Evolutionary conservation across 2,113 vertebrate species (phyloP).

Genomic region (Toxotes jaculatrix): DNA sequence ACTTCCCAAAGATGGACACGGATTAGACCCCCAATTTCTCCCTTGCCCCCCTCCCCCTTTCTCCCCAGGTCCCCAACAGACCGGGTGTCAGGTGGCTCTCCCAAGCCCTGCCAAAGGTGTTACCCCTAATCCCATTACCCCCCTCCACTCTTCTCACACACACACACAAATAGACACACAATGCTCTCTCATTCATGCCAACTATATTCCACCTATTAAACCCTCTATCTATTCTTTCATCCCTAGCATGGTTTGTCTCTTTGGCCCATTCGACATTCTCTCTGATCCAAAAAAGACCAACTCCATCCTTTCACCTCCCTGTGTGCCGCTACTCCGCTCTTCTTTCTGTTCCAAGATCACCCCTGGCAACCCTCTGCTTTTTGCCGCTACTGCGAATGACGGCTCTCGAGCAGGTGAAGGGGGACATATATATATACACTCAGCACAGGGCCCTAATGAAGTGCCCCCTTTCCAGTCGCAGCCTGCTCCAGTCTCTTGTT

Average conservation of each 20-base stretch:
- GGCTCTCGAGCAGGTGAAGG: conserved; percentile 54
- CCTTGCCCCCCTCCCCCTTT: conserved; percentile 68
- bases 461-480: conserved; percentile 48
- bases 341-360: conserved; percentile 46
- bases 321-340: conserved; percentile 33
- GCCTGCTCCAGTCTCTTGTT: conserved; percentile 34
- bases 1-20: conserved; percentile 97
- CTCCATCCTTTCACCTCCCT: conserved; percentile 65
- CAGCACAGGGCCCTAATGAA: conserved; percentile 55
- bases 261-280: conserved; percentile 58
- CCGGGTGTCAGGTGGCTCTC: conserved; percentile 97
- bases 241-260: conserved; percentile 62
- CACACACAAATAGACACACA: conserved; percentile 56
- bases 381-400: conserved; percentile 28
- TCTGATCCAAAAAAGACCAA: conserved; percentile 72
- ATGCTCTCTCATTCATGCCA: conserved; percentile 62
- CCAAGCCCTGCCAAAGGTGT: conserved; percentile 91
- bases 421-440: conserved; percentile 24
- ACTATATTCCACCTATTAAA: conserved; percentile 73
- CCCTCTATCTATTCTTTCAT: conserved; percentile 68
- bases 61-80: conserved; percentile 90
- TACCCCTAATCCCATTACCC: conserved; percentile 99
- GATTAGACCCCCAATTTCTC: conserved; percentile 91
- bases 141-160: conserved; percentile 61
- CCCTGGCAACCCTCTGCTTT: conserved; percentile 62